Conservation (phyloP, 2,888 invertebrate species). For the Eristalis arbustorum region DNA sequence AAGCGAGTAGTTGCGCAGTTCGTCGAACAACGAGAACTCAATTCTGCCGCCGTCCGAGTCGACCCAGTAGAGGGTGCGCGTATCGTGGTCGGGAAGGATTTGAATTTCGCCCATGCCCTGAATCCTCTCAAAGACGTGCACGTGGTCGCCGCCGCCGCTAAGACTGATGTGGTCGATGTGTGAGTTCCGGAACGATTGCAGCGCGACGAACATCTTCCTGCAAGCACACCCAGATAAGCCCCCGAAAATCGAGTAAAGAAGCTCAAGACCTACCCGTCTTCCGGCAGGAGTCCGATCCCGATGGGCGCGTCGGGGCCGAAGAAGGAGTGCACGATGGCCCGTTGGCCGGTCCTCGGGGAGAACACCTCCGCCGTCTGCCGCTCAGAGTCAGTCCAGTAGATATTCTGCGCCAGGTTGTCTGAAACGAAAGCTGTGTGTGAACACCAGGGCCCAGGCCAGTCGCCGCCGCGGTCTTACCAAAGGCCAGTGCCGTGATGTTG, state of each 20-base stretch:
- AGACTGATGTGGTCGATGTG: constrained; percentile 86
- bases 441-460: no score
- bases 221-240: background rate
- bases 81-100: constrained; percentile 80
- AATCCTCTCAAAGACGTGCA: constrained; percentile 78
- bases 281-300: constrained; percentile 84
- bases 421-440: constrained; percentile 54
- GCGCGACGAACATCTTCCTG: constrained; percentile 85
- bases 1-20: constrained; percentile 81
- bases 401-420: constrained; percentile 87
- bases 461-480: constrained; percentile 79
- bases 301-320: constrained; percentile 84
- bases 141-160: constrained; percentile 83
- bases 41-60: constrained; percentile 86
- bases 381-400: constrained; percentile 87
- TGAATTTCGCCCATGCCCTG: constrained; percentile 77
- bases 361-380: constrained; percentile 85
- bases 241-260: background rate
- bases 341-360: constrained; percentile 83
- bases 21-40: constrained; percentile 84
- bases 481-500: constrained; percentile 83
- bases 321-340: constrained; percentile 83
- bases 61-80: constrained; percentile 84
- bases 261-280: constrained; percentile 74
- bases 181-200: constrained; percentile 79